Evolutionary conservation across 2,797 vertebrate genomes (phyloP), one percentile per base, ranked within the genome.

Genomic region (Knipowitschia caucasica): DNA sequence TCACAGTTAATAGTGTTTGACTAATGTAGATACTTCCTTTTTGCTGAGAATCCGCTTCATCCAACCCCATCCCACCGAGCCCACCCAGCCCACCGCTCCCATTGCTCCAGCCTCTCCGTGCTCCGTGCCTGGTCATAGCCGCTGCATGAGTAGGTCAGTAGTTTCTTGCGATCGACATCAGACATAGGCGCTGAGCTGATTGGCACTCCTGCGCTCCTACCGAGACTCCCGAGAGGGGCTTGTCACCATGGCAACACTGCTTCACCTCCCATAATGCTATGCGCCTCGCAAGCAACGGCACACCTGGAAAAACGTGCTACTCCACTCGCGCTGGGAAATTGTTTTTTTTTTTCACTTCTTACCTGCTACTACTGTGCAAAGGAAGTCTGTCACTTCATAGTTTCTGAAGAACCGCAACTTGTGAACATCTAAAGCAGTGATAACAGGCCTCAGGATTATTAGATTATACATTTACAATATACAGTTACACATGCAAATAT

Each of bases 241-340:
- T 56, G 74, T 83, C 78, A 33, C 80, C 70, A 79, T 88, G 73
- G 82, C 73, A 85, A 87, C 84, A 78, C 64, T 78, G 54, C 74
- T 73, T 71, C 76, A 71, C 63, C 71, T 77, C 67, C 73, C 74
- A 79, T 53, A 71, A 71, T 72, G 70, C 73, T 74, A 53, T 30
- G 65, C 64, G 57, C 56, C 5, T 23, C 55, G 62, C 52, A 59
- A 30, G 47, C 33, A 50, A 67, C 66, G 18, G 65, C 64, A 71
- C 68, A 78, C 75, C 80, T 78, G 71, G 73, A 51, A 53, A n/a
- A 54, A 44, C 57, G 8, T 42, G 40, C 40, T 43, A 43, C 40
- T 30, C 27, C 25, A 4, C 38, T 20, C 46, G n/a, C n/a, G n/a
- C n/a, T n/a, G n/a, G n/a, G n/a, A n/a, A n/a, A n/a, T n/a, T n/a